Percentiles rank a stretch among this genome's conserved stretches.
Evolutionary conservation across 2,797 vertebrate species (phyloP).

Genomic region (Glossophaga mutica): DNA sequence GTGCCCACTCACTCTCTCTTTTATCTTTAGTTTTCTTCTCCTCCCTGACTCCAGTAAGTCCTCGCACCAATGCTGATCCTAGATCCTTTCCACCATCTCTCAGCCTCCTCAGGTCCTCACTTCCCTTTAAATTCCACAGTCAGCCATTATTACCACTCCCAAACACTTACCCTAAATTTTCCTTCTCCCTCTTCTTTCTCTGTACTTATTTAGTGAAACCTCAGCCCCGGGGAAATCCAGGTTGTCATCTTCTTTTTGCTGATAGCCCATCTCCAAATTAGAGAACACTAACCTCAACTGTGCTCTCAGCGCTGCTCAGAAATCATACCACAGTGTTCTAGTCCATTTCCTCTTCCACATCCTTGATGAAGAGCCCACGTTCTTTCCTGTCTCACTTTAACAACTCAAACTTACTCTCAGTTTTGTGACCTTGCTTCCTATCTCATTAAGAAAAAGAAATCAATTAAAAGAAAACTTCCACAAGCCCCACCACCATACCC

Average conservation of each 20-base stretch:
- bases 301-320: background rate
- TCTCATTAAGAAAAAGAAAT: background rate
- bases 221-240: background rate
- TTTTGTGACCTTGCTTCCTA: background rate
- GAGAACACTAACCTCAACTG: background rate
- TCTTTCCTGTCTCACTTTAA: background rate
- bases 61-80: background rate
- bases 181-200: background rate
- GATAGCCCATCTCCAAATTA: background rate
- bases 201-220: background rate
- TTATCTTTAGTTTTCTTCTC: background rate
- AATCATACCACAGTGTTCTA: background rate
- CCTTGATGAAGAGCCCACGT: background rate
- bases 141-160: background rate
- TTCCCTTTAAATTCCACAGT: background rate
- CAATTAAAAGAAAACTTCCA: background rate
- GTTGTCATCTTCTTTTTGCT: background rate
- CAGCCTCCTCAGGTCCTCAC: background rate
- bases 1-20: background rate
- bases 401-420: background rate
- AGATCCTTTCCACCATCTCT: background rate
- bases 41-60: background rate
- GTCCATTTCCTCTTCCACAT: background rate
- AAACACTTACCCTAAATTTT: background rate
- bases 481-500: background rate